phyloP scores from a whole-genome alignment of 2,888 invertebrate species.

The Meliscaeva auricollis region DNA sequence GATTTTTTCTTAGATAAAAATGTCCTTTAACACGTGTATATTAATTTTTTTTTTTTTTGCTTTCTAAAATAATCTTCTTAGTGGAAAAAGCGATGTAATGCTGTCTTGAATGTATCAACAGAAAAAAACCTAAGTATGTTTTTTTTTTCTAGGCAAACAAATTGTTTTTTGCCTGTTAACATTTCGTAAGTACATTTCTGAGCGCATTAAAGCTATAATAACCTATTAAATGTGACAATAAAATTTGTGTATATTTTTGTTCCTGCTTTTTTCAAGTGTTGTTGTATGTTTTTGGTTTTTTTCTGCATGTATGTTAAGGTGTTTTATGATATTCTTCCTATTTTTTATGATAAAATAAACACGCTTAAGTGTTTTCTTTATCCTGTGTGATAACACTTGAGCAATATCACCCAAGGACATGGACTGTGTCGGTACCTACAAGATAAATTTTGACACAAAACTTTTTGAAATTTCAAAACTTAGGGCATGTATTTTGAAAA shows the following conservation, averaged over 20 bases:
- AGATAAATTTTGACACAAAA: neutral
- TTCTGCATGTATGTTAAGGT: slow-evolving; percentile 3
- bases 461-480: neutral
- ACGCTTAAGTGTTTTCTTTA: slow-evolving; percentile 23
- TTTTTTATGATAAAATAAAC: slow-evolving; percentile 34
- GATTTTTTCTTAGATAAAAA: slow-evolving; percentile 20
- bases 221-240: slow-evolving; percentile 41
- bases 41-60: slow-evolving; percentile 10
- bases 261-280: neutral
- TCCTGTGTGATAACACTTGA: slow-evolving; percentile 12
- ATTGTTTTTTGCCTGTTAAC: slow-evolving; percentile 33
- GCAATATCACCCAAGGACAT: neutral
- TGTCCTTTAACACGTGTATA: slow-evolving; percentile 13
- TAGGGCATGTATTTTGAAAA: neutral
- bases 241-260: slow-evolving; percentile 37
- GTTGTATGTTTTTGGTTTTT: neutral
- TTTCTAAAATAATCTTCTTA: slow-evolving; percentile 19
- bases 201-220: slow-evolving; percentile 38
- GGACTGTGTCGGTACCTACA: too few species aligned
- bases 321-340: slow-evolving; percentile 10
- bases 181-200: slow-evolving; percentile 31
- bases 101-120: neutral
- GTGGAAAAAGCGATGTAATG: slow-evolving; percentile 2
- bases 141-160: slow-evolving; percentile 13
- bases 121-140: neutral